Evolutionary conservation across 2,888 invertebrate species (phyloP).

Genomic region (Euplexia lucipara): DNA sequence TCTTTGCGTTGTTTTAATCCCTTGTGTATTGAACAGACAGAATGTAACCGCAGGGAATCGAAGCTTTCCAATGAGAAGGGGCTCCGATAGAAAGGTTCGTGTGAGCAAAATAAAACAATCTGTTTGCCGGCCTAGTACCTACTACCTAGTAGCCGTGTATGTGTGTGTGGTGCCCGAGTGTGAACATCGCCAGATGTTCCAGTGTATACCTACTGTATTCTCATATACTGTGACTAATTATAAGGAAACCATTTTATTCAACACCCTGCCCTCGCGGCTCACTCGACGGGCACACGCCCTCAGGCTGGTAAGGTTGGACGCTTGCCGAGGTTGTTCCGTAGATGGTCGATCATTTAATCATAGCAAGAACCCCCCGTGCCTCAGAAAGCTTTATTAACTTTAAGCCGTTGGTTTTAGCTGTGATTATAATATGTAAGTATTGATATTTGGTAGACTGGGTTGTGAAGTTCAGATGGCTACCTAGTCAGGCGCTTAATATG

Average conservation of each 20-base stretch:
- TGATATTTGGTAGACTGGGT: too few relatives aligned
- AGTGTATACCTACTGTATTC: background rate
- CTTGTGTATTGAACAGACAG: slow-evolving; percentile 1
- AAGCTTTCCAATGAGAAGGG: slow-evolving; percentile 2
- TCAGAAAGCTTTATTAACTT: too few relatives aligned
- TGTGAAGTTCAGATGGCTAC: too few relatives aligned
- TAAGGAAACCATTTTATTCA: background rate
- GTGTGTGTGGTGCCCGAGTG: background rate
- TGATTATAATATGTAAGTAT: too few relatives aligned
- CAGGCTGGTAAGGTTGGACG: slow-evolving; percentile 17
- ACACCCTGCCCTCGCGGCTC: background rate
- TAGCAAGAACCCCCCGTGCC: too few relatives aligned
- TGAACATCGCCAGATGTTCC: background rate
- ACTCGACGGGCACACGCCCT: background rate
- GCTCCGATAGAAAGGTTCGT: background rate
- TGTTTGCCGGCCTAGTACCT: too few relatives aligned
- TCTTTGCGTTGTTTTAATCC: background rate
- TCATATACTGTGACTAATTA: too few relatives aligned
- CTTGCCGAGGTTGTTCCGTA: too few relatives aligned
- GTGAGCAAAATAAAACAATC: background rate
- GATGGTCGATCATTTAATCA: too few relatives aligned
- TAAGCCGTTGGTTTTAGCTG: too few relatives aligned
- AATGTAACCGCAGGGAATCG: background rate
- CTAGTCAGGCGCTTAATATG: too few relatives aligned
- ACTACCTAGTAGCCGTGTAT: too few relatives aligned